A percentile compares a stretch with the other conserved stretches of the same genome.
These are phyloP conservation scores for Aurelia coerulea DNA, from an alignment of 30 jellyfish, hydroid and myxozoan species.

Conservation along the genomic window DNA sequence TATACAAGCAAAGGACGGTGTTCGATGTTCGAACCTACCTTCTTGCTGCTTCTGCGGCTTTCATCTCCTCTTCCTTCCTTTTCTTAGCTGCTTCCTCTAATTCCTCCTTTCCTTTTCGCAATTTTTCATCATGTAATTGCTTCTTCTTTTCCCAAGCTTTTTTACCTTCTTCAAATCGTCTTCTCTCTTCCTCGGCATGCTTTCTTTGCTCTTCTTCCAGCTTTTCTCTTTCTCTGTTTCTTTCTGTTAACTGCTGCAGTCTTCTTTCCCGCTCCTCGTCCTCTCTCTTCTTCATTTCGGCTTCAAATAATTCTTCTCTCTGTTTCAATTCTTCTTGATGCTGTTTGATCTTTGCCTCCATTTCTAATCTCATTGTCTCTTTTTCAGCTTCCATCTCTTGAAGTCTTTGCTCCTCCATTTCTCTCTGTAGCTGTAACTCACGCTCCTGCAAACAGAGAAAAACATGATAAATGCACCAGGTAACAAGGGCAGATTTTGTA, in stretches of 20 bases:
- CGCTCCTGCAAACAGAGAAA: background rate
- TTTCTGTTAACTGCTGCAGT: conserved; percentile 23
- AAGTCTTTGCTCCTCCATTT: background rate
- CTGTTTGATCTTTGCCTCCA: conserved; percentile 11
- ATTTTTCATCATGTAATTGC: conserved; percentile 11
- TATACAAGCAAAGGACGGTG: too few relatives aligned
- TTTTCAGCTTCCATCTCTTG: conserved; percentile 14
- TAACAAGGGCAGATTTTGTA: too few relatives aligned
- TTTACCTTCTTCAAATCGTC: conserved; percentile 24
- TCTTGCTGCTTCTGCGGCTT: conserved; percentile 41
- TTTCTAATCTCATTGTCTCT: background rate
- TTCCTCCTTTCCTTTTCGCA: conserved; percentile 27
- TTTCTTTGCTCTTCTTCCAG: conserved; percentile 22
- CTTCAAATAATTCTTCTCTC: conserved; percentile 34
- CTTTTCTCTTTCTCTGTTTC: conserved; percentile 33
- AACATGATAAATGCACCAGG: too few relatives aligned
- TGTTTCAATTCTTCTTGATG: conserved; percentile 38
- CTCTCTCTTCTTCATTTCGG: conserved; percentile 34
- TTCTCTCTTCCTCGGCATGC: conserved; percentile 35
- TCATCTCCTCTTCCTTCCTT: conserved; percentile 32
- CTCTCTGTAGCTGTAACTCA: background rate
- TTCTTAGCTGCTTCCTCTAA: conserved; percentile 23
- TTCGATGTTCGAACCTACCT: background rate
- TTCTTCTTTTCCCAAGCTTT: conserved; percentile 22
- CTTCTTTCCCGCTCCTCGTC: conserved; percentile 35